Evolutionary conservation across 2,797 vertebrate species (phyloP).

Genomic region (Crocidura indochinensis): DNA sequence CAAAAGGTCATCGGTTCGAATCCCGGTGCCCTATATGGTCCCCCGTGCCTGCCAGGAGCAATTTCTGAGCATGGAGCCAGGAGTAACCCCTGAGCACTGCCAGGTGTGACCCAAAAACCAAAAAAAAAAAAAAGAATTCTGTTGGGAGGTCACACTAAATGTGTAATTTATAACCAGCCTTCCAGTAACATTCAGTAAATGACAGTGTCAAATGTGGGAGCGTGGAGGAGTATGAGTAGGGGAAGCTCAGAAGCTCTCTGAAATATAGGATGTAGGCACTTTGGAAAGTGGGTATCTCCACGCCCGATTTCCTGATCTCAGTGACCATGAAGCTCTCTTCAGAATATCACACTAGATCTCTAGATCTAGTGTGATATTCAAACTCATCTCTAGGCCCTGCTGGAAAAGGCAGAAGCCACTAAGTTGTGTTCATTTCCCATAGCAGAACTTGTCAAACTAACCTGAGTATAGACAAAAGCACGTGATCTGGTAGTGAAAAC

Average conservation of each 20-base stretch:
- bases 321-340: not conserved
- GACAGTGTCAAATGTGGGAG: not conserved
- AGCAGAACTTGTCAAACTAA: not conserved
- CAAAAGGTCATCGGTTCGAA: no score
- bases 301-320: not conserved
- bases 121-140: no score
- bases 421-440: not conserved
- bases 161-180: not conserved
- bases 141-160: conserved; percentile 33
- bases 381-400: no score
- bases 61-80: no score
- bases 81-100: no score
- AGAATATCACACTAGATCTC: not conserved
- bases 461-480: not conserved
- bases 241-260: no score
- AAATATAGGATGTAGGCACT: no score
- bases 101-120: no score
- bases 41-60: no score
- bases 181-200: not conserved
- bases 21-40: no score
- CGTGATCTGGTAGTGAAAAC: not conserved
- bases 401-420: not conserved
- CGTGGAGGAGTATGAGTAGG: not conserved
- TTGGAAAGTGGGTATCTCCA: not conserved
- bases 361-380: not conserved